Evolutionary conservation across 2,113 vertebrate species (phyloP), one percentile per base, ranked within the genome.

Genomic region (Copsychus sechellarum): DNA sequence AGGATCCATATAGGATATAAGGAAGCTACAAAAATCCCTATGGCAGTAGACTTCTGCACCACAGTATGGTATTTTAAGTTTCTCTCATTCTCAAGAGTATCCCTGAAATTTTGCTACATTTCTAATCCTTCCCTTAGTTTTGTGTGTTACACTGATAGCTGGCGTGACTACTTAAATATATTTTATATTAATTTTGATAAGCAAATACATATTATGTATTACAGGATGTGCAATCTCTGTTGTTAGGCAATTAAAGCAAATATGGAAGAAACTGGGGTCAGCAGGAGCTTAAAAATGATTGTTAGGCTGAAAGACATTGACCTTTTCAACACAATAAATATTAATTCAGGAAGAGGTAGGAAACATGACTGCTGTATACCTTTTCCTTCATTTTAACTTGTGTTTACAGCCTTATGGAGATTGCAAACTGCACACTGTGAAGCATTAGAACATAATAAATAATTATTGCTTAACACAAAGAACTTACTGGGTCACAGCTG

Each of bases 361-460:
- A 78, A 79, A 81, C 8, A 18, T 15, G 22, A 24, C 2, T 69
- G 31, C 18, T 48, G 36, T 14, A 67, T 54, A 67, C 2, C 3
- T 80, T 64, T 81, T 26, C 5, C 13, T 54, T 66, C 88, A 65
- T 86, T 85, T 45, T 5, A 80, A 81, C 21, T 73, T 40, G 8
- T n/a, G 22, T 0, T 1, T 61, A 48, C 29, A 62, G 12, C 11
- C 15, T 76, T 83, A 23, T 0, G 0, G 34, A 74, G 9, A 71
- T 81, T 85, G 20, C 10, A 62, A 73, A 67, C 26, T 20, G 8
- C 3, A 2, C 20, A 17, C 12, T 64, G 31, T 14, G 58, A 66
- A 50, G 20, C 5, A 5, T 36, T 80, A 60, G 31, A 87, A 51
- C 10, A 38, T 38, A 62, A 42, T 66, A 66, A 92, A 23, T 64